A percentile compares a stretch with the other conserved stretches of the same genome.
phyloP scores from a whole-genome alignment of 2,888 invertebrate species.

The Lagria hirta region DNA sequence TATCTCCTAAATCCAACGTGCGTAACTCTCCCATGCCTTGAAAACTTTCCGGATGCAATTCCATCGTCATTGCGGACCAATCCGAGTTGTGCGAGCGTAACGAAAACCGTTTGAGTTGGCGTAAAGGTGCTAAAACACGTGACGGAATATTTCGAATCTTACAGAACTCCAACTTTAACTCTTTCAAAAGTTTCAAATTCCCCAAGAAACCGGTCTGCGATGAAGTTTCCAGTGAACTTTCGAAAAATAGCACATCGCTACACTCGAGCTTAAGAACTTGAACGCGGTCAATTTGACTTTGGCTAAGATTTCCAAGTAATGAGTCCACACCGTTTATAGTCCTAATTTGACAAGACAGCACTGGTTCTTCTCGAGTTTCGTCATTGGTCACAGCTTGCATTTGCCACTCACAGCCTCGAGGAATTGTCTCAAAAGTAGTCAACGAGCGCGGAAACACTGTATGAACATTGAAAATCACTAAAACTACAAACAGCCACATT shows the following conservation, averaged over 20 bases:
- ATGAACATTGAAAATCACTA: slow-evolving; percentile 31
- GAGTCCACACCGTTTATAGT: slow-evolving; percentile 71
- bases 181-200: slow-evolving; percentile 65
- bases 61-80: slow-evolving; percentile 78
- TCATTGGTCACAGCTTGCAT: slow-evolving; percentile 59
- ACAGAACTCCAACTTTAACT: slow-evolving; percentile 73
- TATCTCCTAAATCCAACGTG: slow-evolving; percentile 70
- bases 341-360: slow-evolving; percentile 69
- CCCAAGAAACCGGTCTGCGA: slow-evolving; percentile 57
- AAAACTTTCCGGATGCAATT: slow-evolving; percentile 71
- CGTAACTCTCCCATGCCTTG: slow-evolving; percentile 68
- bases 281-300: slow-evolving; percentile 68
- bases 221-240: slow-evolving; percentile 65
- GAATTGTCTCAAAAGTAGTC: slow-evolving; percentile 61
- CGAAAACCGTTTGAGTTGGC: slow-evolving; percentile 66
- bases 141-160: slow-evolving; percentile 75
- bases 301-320: slow-evolving; percentile 69
- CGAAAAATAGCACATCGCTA: slow-evolving; percentile 73
- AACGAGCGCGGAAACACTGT: slow-evolving; percentile 45
- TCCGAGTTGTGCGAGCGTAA: slow-evolving; percentile 76
- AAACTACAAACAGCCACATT: slow-evolving; percentile 34
- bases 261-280: slow-evolving; percentile 70
- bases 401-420: slow-evolving; percentile 73
- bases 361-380: slow-evolving; percentile 58
- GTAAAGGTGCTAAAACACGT: slow-evolving; percentile 67